Base-by-base conservation (phyloP, 1,140 invertebrate genomes). In the Elymnias hypermnestra region DNA sequence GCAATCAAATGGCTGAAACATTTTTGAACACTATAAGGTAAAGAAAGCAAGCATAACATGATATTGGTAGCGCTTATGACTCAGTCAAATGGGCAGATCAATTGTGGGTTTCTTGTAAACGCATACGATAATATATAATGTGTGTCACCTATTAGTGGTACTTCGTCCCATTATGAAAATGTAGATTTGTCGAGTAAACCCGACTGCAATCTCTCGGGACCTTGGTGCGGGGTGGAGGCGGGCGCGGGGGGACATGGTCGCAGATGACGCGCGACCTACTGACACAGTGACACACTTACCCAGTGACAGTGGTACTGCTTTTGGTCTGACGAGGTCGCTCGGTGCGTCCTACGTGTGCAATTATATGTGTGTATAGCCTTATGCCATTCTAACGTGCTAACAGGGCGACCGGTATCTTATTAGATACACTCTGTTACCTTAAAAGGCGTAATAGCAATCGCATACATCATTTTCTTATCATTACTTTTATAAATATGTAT, bases 251-350 rank as follows among this genome's bases (percentile, higher is more conserved):
- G 64, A 59, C 74, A 77, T 53, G 77, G 77, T 57, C 75, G 66
- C 63, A 52, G 72, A 77, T 83, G 78, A 79, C 78, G 78, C 79
- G 76, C 76, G 79, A 58, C 79, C 79, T 55, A 83, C 74, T 83
- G 79, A 69, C 79, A 72, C 68, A 83, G 72, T 83, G 72, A 77
- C 79, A 83, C 79, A 83, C 71, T 83, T 83, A 81, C 79, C 79
- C 61, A 83, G 57, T 83, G 79, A 83, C 79, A 83, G 73, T 83
- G 79, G 72, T 73, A 79, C 76, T 83, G 72, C 74, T 83, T 83
- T 83, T 79, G 70, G 72, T 77, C 47, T 62, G 76, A 29, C 78
- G 76, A 81, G 79, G 79, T 73, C 76, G 64, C 52, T 64, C 50
- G 62, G 69, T 71, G 64, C 65, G 70, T 79, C 66, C 68, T 78